Conservation (phyloP, 2,113 vertebrate genomes). For the Corythoichthys haematopterus region DNA sequence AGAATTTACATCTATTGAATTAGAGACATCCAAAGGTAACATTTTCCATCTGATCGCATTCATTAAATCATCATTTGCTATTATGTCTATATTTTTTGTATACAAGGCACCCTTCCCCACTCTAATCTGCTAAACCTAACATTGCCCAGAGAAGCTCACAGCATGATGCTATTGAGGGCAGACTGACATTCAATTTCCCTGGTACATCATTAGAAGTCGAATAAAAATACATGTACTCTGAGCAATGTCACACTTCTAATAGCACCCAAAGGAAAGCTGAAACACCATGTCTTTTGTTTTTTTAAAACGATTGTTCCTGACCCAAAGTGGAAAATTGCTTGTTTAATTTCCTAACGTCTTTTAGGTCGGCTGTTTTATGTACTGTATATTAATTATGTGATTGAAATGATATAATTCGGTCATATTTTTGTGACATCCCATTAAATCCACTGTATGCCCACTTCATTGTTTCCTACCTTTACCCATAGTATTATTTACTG, state of each 20-base stretch:
- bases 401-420: not conserved
- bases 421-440: not conserved
- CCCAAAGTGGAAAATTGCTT: not conserved
- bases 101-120: not conserved
- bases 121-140: constrained; percentile 5
- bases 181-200: constrained; percentile 34
- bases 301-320: not conserved
- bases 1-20: no score
- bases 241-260: constrained; percentile 17
- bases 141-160: constrained; percentile 3
- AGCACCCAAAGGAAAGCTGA: constrained; percentile 11
- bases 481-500: not conserved
- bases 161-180: constrained; percentile 18
- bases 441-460: not conserved
- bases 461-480: not conserved
- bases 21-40: not conserved
- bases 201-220: constrained; percentile 40
- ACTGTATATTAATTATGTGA: not conserved
- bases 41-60: not conserved
- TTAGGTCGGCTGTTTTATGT: not conserved
- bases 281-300: not conserved
- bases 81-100: not conserved
- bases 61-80: not conserved
- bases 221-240: constrained; percentile 20
- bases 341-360: not conserved